These are phyloP conservation scores for Pharmacophagus antenor DNA, from an alignment of 2,888 invertebrate species.

Conservation along the genomic window DNA sequence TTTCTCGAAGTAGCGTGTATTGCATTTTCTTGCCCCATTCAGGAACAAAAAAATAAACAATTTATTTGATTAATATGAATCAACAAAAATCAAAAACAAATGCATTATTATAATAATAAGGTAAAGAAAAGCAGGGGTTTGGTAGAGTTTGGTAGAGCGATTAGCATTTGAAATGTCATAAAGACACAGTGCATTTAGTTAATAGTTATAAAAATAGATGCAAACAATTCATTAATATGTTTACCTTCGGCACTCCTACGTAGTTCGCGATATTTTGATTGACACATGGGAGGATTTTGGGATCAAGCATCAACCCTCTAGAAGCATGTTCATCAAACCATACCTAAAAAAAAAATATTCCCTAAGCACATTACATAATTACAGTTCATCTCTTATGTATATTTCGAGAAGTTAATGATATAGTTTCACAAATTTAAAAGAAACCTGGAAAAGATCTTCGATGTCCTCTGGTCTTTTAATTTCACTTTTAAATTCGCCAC, in stretches of 20 bases:
- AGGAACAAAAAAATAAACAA: background rate
- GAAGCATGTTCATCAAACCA: constrained; percentile 77
- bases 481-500: constrained; percentile 71
- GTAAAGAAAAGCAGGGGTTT: background rate
- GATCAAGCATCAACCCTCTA: constrained; percentile 62
- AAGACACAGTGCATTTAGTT: background rate
- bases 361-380: no score
- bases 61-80: background rate
- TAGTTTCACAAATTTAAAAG: background rate
- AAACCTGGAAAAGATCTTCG: constrained; percentile 79
- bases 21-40: background rate
- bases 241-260: constrained; percentile 54
- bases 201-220: background rate
- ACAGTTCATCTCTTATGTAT: background rate
- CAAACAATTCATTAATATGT: background rate
- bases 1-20: background rate
- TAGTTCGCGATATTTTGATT: constrained; percentile 58
- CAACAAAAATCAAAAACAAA: background rate
- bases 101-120: background rate
- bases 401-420: background rate
- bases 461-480: constrained; percentile 76
- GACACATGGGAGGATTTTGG: constrained; percentile 69
- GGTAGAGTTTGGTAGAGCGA: background rate
- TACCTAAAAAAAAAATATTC: constrained; percentile 48
- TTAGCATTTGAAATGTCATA: background rate